These are phyloP conservation scores for Tinamus guttatus DNA, from an alignment of 2,113 vertebrate species.

Conservation along the genomic window DNA sequence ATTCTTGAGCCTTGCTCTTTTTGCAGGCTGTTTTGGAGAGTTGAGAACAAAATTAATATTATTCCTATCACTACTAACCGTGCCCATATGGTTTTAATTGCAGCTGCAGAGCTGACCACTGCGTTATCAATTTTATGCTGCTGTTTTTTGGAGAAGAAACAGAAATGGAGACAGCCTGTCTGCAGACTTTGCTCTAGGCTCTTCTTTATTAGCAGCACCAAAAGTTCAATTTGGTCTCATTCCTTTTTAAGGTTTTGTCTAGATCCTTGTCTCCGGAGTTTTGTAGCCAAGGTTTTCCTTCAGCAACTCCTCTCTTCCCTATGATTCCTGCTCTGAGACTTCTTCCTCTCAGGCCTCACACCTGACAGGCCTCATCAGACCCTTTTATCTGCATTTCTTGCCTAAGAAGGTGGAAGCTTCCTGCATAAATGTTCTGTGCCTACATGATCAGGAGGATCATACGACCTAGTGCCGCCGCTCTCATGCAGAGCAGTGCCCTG, in stretches of 20 bases:
- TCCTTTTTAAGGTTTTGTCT: slow-evolving; percentile 23
- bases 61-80: not conserved
- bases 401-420: not conserved
- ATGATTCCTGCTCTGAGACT: not conserved
- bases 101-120: not conserved
- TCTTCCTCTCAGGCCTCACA: not conserved
- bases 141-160: not conserved
- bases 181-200: not conserved
- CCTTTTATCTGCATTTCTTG: not conserved
- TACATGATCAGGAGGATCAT: not conserved
- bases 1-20: not conserved
- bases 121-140: not conserved
- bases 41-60: not conserved
- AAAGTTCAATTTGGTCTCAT: not conserved
- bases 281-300: not conserved
- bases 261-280: not conserved
- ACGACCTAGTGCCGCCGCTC: not conserved
- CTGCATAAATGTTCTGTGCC: not conserved
- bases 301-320: not conserved
- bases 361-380: not conserved
- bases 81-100: not conserved
- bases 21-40: not conserved
- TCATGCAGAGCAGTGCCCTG: not conserved
- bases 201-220: not conserved
- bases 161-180: not conserved